A percentile compares a stretch with the other conserved stretches of the same genome.
phyloP scores from a whole-genome alignment of 1,140 invertebrate genomes.

The Uloborus diversus region DNA sequence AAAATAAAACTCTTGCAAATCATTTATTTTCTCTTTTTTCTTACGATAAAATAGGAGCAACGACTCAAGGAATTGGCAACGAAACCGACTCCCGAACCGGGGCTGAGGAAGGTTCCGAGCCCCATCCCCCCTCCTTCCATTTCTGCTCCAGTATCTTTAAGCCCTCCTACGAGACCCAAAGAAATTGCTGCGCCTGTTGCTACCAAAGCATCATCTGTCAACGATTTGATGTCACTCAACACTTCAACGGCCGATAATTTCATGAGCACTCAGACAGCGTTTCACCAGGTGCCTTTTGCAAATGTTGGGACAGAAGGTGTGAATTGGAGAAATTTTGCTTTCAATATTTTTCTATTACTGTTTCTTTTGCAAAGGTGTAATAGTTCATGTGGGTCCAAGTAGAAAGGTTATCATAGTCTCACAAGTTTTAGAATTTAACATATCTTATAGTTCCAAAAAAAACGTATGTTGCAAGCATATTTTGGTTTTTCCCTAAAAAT shows the following conservation, averaged over 20 bases:
- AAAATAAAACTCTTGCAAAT: too few species aligned
- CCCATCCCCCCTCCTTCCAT: constrained; percentile 35
- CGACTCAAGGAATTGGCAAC: constrained; percentile 28
- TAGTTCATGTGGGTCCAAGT: too few species aligned
- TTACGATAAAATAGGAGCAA: too few species aligned
- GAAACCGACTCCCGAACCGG: neutral
- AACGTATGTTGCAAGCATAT: too few species aligned
- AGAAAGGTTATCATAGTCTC: too few species aligned
- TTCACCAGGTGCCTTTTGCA: constrained; percentile 45
- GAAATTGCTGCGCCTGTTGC: constrained; percentile 3
- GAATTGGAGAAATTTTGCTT: too few species aligned
- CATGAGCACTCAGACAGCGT: constrained; percentile 1
- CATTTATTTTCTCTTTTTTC: too few species aligned
- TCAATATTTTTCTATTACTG: too few species aligned
- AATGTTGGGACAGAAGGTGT: constrained; percentile 30
- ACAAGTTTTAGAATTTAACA: too few species aligned
- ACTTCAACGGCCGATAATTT: neutral
- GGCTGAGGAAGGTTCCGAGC: constrained; percentile 19
- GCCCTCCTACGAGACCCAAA: constrained; percentile 25
- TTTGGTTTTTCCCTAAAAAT: too few species aligned
- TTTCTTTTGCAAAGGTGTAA: too few species aligned
- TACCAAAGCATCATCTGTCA: neutral
- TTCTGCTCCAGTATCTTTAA: constrained; percentile 9
- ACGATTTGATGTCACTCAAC: constrained; percentile 51
- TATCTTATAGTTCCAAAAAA: too few species aligned